These are phyloP conservation scores for Chiloscyllium plagiosum DNA, from an alignment of 2,113 vertebrate species.

Conservation along the genomic window DNA sequence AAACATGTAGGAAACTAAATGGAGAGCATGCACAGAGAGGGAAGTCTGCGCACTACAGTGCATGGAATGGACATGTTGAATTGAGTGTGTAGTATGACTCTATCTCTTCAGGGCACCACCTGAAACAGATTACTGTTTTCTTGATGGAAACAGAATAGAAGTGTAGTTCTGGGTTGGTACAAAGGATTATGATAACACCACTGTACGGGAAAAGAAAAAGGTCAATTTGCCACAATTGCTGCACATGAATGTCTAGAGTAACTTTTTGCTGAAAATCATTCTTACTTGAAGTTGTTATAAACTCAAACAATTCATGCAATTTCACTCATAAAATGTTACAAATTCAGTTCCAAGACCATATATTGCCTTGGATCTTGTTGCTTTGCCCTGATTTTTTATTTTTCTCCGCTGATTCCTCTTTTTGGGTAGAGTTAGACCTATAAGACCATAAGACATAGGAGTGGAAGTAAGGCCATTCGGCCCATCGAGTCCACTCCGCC, in stretches of 20 bases:
- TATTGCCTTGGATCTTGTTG: neutral
- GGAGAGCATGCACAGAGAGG: neutral
- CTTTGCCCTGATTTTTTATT: neutral
- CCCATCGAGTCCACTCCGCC: too few relatives aligned
- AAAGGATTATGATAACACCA: neutral
- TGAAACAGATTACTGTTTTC: neutral
- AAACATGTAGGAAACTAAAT: neutral
- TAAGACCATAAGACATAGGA: too few relatives aligned
- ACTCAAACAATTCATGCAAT: neutral
- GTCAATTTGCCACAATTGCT: too few relatives aligned
- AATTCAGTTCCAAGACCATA: neutral
- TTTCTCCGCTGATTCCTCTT: neutral
- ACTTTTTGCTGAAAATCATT: neutral
- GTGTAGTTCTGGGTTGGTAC: neutral
- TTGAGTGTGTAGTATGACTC: too few relatives aligned
- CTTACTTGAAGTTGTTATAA: neutral
- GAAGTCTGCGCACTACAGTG: neutral
- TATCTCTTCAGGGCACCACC: too few relatives aligned
- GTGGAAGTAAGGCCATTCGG: too few relatives aligned
- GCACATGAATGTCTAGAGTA: too few relatives aligned
- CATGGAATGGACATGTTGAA: too few relatives aligned
- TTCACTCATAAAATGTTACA: neutral
- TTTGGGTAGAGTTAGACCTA: neutral
- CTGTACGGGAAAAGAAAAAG: neutral
- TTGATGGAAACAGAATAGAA: neutral